Base-by-base conservation (phyloP, 2,888 invertebrate genomes). In the Salpingus planirostris region DNA sequence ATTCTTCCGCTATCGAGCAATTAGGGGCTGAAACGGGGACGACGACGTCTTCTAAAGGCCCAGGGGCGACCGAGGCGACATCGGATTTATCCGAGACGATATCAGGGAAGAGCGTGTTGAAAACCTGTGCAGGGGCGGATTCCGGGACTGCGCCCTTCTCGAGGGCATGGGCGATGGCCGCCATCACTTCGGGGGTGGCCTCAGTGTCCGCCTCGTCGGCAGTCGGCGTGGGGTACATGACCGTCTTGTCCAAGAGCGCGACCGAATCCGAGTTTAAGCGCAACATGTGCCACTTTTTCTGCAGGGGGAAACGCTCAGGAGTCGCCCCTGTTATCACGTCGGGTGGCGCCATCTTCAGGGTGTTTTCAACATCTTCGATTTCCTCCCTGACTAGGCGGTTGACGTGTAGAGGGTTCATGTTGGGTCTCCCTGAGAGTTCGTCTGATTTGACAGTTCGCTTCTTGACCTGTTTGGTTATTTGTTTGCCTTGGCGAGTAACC, bases 41-140 rank as follows among this genome's bases (percentile, higher is more conserved):
- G 1, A 63, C 56, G 1, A 62, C 51, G 31, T 63, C 62, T 29
- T 60, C 54, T 10, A 62, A 33, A 3, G 59, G 61, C n/a, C 54
- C 54, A 2, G 57, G 57, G 1, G 57, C 56, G 6, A 56, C 56
- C 2, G 62, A 56, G 44, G 57, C 59, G 13, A 36, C 27, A 11
- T 10, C 25, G 5, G n/a, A n/a, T n/a, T n/a, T n/a, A n/a, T n/a
- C n/a, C n/a, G n/a, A n/a, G n/a, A n/a, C n/a, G n/a, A 27, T 38
- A 13, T 46, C 39, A 2, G 48, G 45, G 32, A 64, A 63, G 3
- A 64, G 42, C 13, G 55, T 50, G 27, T 61, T 55, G 40, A 59
- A 63, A 11, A 60, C 42, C 44, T 55, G 34, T 38, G 44, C 42
- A 37, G 64, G 57, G 7, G 54, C 44, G 7, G 55, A 43, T 22